Conservation (phyloP, 2,888 invertebrate species). For the Hipparchia semele region DNA sequence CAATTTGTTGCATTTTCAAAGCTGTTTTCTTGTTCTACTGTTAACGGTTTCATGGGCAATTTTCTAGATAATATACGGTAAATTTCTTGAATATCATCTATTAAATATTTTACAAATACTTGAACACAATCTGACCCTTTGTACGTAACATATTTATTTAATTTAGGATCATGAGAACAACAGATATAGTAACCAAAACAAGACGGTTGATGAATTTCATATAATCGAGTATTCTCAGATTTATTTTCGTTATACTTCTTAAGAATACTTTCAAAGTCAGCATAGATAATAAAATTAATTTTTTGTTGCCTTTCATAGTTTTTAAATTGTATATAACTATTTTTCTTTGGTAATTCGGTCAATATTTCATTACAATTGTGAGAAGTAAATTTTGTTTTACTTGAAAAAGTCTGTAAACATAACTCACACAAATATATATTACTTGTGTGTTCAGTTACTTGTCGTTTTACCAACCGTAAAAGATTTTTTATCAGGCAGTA, state of each 20-base stretch:
- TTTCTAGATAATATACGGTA: background rate
- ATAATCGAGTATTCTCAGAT: too few species aligned
- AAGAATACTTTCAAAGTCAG: too few species aligned
- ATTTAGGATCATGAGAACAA: too few species aligned
- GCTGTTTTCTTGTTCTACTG: background rate
- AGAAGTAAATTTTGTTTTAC: slow-evolving; percentile 28
- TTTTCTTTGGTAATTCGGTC: slow-evolving; percentile 27
- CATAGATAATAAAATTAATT: too few species aligned
- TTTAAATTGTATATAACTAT: slow-evolving; percentile 29
- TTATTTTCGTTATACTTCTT: too few species aligned
- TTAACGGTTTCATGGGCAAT: background rate
- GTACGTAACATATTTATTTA: slow-evolving; percentile 5
- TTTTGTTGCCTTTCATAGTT: too few species aligned
- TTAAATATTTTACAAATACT: slow-evolving; percentile 32
- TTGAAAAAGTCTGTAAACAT: slow-evolving; percentile 38
- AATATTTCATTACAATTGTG: slow-evolving; percentile 29
- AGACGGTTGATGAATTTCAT: too few species aligned
- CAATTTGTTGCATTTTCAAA: slow-evolving; percentile 1
- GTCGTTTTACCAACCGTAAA: too few species aligned
- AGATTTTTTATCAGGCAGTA: too few species aligned
- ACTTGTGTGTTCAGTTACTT: too few species aligned
- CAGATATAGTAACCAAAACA: too few species aligned
- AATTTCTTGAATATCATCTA: slow-evolving; percentile 15
- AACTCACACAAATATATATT: slow-evolving; percentile 34
- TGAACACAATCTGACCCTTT: slow-evolving; percentile 30